phyloP scores from a whole-genome alignment of 2,888 invertebrate genomes.

The Syrphus vitripennis region DNA sequence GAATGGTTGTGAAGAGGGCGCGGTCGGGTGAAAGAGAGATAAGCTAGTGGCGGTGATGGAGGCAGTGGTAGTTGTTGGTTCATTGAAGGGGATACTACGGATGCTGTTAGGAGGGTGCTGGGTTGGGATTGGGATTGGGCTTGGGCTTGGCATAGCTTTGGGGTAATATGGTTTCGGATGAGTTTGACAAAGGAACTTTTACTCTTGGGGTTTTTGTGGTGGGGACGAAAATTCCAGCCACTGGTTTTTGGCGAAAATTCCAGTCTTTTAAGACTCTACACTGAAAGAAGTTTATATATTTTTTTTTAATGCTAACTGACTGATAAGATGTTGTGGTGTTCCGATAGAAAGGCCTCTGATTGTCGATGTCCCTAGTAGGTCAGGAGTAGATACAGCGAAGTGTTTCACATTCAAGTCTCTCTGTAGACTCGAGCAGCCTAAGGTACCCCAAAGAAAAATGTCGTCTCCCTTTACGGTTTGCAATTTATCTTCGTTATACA shows the following conservation, averaged over 20 bases:
- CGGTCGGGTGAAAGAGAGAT: background rate
- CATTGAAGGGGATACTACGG: background rate
- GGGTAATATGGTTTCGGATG: slow-evolving; percentile 70
- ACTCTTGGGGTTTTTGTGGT: slow-evolving; percentile 68
- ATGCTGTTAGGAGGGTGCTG: background rate
- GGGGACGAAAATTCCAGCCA: slow-evolving; percentile 61
- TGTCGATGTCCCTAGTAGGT: no score
- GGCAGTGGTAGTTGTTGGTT: slow-evolving; percentile 37
- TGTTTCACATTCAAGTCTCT: no score
- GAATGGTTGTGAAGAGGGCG: no score
- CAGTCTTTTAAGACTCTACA: background rate
- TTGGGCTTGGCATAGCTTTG: slow-evolving; percentile 52
- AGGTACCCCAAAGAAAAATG: no score
- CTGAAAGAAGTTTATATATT: background rate
- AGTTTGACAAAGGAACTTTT: slow-evolving; percentile 72
- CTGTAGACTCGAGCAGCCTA: no score
- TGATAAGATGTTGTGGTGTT: no score
- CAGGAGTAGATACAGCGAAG: no score
- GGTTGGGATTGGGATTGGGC: background rate
- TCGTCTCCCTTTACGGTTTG: no score
- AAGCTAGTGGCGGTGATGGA: slow-evolving; percentile 16
- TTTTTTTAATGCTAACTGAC: no score
- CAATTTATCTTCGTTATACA: no score
- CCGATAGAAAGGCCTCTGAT: no score
- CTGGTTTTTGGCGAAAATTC: slow-evolving; percentile 27